Conservation (phyloP, 2,888 invertebrate genomes). For the Tubiluchus corallicola region DNA sequence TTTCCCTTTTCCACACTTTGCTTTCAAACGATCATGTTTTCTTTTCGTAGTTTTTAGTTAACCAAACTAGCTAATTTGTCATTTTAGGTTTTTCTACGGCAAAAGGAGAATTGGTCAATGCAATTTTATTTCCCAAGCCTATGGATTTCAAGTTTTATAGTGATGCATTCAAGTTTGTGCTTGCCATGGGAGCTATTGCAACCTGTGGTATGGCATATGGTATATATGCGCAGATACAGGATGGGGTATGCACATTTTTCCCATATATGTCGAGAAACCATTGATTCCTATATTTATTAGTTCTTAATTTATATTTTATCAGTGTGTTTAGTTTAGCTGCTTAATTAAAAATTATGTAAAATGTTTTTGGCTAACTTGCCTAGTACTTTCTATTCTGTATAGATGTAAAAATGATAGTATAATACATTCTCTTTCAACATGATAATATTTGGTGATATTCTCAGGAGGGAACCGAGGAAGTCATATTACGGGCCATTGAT, state of each 20-base stretch:
- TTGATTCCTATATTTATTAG: not conserved
- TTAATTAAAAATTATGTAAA: too few relatives aligned
- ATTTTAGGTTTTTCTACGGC: conserved; percentile 58
- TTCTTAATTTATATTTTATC: not conserved
- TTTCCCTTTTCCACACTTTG: too few relatives aligned
- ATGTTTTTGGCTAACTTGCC: too few relatives aligned
- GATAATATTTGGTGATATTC: too few relatives aligned
- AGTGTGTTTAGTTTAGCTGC: not conserved
- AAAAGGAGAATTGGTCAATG: conserved; percentile 71
- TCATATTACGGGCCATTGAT: conserved; percentile 21
- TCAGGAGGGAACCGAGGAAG: not conserved
- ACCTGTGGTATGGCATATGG: conserved; percentile 46
- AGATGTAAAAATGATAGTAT: too few relatives aligned
- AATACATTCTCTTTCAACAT: too few relatives aligned
- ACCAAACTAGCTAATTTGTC: not conserved
- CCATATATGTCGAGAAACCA: too few relatives aligned
- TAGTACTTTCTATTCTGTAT: too few relatives aligned
- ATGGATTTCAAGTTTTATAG: conserved; percentile 89
- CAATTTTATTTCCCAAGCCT: conserved; percentile 85
- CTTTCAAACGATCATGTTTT: too few relatives aligned
- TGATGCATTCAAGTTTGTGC: conserved; percentile 59
- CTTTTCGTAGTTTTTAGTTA: too few relatives aligned
- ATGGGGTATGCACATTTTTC: not conserved
- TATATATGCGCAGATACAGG: not conserved
- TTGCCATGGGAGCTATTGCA: conserved; percentile 57